Percentiles rank a stretch among this genome's conserved stretches.
Conservation (phyloP, 92 coral and sea anemone species). For the Zoanthus sociatus region DNA sequence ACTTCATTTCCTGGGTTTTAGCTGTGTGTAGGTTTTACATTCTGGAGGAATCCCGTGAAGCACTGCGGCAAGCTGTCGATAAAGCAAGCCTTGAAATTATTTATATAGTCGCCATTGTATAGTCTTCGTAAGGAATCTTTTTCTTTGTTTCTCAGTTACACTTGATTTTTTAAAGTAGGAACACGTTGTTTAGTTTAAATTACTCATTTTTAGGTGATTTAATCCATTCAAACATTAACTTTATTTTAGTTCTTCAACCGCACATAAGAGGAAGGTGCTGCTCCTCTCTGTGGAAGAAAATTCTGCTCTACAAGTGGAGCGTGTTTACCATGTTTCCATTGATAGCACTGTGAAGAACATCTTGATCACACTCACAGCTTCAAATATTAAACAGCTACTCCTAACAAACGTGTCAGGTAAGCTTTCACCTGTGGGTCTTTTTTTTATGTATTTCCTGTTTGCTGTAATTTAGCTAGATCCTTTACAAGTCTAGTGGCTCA, state of each 20-base stretch:
- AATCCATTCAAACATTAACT: neutral
- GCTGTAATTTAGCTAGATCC: neutral
- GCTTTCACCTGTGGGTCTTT: neutral
- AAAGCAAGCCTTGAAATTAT: too few species aligned
- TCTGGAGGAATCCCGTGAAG: too few species aligned
- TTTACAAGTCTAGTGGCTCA: too few species aligned
- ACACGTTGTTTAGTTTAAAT: too few species aligned
- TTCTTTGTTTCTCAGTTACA: too few species aligned
- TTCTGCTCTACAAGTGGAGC: neutral
- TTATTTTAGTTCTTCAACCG: slow-evolving; percentile 29
- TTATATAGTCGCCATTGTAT: too few species aligned
- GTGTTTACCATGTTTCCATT: slow-evolving; percentile 35
- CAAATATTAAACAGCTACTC: neutral
- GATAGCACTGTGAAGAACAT: slow-evolving; percentile 52
- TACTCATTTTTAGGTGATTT: neutral
- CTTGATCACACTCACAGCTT: slow-evolving; percentile 53
- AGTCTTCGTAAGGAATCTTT: too few species aligned
- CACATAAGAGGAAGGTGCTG: slow-evolving; percentile 39
- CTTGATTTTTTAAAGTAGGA: too few species aligned
- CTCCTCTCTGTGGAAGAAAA: slow-evolving; percentile 39
- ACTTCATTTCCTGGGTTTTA: too few species aligned
- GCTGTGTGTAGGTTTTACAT: too few species aligned
- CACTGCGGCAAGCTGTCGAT: too few species aligned
- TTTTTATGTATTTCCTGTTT: neutral
- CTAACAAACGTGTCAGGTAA: neutral